Percentiles rank a stretch among this genome's conserved stretches.
Conservation (phyloP, 1,140 invertebrate genomes). For the Euwallacea similis region DNA sequence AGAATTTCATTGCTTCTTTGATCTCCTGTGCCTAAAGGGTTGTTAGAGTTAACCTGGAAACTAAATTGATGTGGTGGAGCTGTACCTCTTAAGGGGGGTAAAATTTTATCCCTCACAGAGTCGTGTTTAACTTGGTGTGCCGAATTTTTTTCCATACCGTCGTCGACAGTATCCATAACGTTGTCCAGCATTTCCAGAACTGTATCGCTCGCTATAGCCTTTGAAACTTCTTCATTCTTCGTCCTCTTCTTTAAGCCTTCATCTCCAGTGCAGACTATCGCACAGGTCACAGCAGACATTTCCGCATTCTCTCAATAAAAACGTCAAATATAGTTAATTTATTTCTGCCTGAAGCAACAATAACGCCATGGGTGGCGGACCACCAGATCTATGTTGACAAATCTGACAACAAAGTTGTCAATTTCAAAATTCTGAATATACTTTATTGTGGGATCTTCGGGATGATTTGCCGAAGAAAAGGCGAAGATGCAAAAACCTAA, state of each 20-base stretch:
- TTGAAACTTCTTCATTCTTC: slow-evolving; percentile 18
- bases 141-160: slow-evolving; percentile 37
- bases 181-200: slow-evolving; percentile 45
- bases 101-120: slow-evolving; percentile 10
- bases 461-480: slow-evolving; percentile 31
- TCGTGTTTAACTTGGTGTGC: neutral
- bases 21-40: slow-evolving; percentile 29
- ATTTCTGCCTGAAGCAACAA: neutral
- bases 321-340: slow-evolving; percentile 1
- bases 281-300: slow-evolving; percentile 28
- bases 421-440: slow-evolving; percentile 30
- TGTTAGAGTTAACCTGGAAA: no score
- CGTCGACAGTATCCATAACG: slow-evolving; percentile 38
- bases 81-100: slow-evolving; percentile 23
- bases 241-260: slow-evolving; percentile 11
- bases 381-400: neutral
- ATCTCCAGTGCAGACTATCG: slow-evolving; percentile 33
- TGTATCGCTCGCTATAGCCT: slow-evolving; percentile 37
- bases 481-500: slow-evolving; percentile 38
- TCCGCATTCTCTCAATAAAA: slow-evolving; percentile 3
- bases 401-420: slow-evolving; percentile 15
- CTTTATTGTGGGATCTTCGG: slow-evolving; percentile 18
- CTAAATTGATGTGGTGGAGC: neutral
- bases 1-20: slow-evolving; percentile 22
- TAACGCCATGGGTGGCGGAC: neutral